A percentile compares a stretch with the other conserved stretches of the same genome.
These are phyloP conservation scores for Lochmaea capreae DNA, from an alignment of 2,888 invertebrate species.

Conservation along the genomic window DNA sequence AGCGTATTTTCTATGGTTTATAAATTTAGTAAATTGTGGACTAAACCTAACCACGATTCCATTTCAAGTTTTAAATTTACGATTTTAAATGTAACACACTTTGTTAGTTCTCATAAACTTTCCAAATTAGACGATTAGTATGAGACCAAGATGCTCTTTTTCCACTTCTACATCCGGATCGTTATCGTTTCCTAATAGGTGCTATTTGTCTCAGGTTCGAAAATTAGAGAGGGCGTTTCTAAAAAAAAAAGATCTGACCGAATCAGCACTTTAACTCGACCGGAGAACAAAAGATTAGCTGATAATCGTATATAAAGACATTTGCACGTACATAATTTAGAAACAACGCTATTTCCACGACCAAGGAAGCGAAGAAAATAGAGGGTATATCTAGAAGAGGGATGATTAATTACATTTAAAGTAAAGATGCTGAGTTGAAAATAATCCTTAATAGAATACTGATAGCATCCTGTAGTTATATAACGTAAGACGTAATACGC, in stretches of 20 bases:
- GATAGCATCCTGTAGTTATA: conserved; percentile 24
- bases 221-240: conserved; percentile 59
- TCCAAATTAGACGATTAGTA: conserved; percentile 32
- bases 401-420: too few relatives aligned
- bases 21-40: too few relatives aligned
- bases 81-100: too few relatives aligned
- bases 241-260: conserved; percentile 51
- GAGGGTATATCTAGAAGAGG: too few relatives aligned
- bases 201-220: conserved; percentile 63
- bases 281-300: conserved; percentile 56
- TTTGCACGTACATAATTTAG: conserved; percentile 36
- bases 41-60: too few relatives aligned
- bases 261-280: conserved; percentile 59
- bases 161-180: conserved; percentile 56
- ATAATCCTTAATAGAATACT: conserved; percentile 43
- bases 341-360: not conserved
- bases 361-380: too few relatives aligned
- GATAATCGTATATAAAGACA: conserved; percentile 47
- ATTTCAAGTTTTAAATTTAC: too few relatives aligned
- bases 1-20: too few relatives aligned
- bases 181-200: conserved; percentile 61
- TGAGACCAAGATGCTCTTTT: conserved; percentile 22
- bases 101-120: not conserved
- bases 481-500: conserved; percentile 22
- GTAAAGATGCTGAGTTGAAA: conserved; percentile 14